Conservation (phyloP, 2,888 invertebrate genomes). For the Meiosimyza platycephala region DNA sequence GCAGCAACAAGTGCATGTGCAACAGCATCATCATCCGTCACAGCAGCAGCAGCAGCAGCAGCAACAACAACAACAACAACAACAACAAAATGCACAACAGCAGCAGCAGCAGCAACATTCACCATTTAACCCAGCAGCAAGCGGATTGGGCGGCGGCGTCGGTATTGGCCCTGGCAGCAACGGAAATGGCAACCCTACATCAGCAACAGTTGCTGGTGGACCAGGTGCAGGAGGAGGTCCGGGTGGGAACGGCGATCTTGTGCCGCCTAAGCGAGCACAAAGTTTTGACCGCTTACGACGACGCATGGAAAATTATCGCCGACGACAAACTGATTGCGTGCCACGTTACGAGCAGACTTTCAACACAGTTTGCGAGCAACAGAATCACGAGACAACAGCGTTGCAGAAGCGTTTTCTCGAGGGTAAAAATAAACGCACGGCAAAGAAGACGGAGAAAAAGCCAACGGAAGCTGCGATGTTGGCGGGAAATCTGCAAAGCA, state of each 20-base stretch:
- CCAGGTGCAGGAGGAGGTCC: constrained; percentile 31
- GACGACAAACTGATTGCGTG: constrained; percentile 86
- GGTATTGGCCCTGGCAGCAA: constrained; percentile 42
- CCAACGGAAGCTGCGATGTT: constrained; percentile 61
- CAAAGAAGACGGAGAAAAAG: constrained; percentile 83
- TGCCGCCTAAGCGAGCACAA: constrained; percentile 85
- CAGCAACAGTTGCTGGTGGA: constrained; percentile 22
- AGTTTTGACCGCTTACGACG: constrained; percentile 87
- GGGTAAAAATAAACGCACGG: constrained; percentile 88
- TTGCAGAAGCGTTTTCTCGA: constrained; percentile 91
- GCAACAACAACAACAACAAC: constrained; percentile 42
- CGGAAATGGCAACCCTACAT: constrained; percentile 40
- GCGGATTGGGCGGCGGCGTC: constrained; percentile 33
- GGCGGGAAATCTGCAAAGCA: constrained; percentile 73
- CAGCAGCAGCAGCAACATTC: constrained; percentile 48
- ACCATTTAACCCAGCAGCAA: constrained; percentile 13
- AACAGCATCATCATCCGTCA: constrained; percentile 49
- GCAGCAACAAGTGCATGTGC: constrained; percentile 66
- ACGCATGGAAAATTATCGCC: constrained; percentile 88
- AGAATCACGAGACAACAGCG: constrained; percentile 87
- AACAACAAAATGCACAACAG: constrained; percentile 56
- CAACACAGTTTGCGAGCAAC: constrained; percentile 88
- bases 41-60: constrained; percentile 54
- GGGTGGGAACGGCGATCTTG: constrained; percentile 68
- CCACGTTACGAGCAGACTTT: constrained; percentile 90